phyloP scores from a whole-genome alignment of 2,113 vertebrate species.

The Larimichthys crocea region DNA sequence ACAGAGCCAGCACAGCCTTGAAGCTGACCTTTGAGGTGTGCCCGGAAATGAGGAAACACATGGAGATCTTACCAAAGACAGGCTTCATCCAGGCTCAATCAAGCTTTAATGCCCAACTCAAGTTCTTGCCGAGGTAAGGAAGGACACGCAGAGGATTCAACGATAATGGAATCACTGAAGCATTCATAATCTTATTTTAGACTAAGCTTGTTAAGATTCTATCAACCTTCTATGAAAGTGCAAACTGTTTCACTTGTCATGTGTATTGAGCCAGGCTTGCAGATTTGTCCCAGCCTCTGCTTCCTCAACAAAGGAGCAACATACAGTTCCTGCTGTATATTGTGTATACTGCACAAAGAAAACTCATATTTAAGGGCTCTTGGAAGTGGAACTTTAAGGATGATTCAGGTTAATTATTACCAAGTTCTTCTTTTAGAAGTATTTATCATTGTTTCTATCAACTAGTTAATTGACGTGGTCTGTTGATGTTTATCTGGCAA shows the following conservation, averaged over 20 bases:
- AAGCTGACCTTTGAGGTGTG: conserved; percentile 90
- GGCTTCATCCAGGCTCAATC: conserved; percentile 89
- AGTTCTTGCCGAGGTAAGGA: conserved; percentile 92
- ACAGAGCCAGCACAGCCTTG: conserved; percentile 87
- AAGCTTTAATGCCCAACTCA: conserved; percentile 87
- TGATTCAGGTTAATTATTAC: no score
- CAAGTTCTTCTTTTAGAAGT: neutral
- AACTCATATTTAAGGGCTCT: neutral
- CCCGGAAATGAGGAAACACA: conserved; percentile 88
- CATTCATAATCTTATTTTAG: conserved; percentile 59
- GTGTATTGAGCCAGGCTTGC: neutral
- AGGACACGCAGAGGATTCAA: conserved; percentile 51
- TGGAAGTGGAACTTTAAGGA: neutral
- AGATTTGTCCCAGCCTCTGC: neutral
- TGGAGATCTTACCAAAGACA: conserved; percentile 90
- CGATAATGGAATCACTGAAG: conserved; percentile 63
- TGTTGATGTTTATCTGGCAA: neutral
- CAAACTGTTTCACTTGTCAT: conserved; percentile 34
- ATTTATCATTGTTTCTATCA: neutral
- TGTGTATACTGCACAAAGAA: neutral
- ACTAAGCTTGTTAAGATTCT: conserved; percentile 65
- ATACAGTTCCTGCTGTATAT: neutral
- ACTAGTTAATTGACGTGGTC: neutral
- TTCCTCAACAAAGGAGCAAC: neutral
- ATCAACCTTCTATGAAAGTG: conserved; percentile 47